A percentile compares a stretch with the other conserved stretches of the same genome.
Evolutionary conservation across 2,888 invertebrate species (phyloP).

Genomic region (Himalopsyche japonica): DNA sequence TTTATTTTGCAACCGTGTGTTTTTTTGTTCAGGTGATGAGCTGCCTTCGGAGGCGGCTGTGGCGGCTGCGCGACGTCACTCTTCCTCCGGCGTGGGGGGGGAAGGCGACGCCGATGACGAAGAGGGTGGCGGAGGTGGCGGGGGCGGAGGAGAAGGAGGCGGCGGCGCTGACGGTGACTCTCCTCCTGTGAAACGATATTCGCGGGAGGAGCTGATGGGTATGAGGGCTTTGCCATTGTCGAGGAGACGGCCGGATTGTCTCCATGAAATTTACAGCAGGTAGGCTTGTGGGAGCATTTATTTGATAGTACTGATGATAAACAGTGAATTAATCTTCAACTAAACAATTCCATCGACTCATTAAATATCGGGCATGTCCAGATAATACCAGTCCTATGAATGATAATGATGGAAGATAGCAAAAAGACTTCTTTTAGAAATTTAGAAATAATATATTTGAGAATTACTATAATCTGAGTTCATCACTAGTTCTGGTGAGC

Average conservation of each 20-base stretch:
- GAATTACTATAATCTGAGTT: too few species aligned
- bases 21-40: slow-evolving; percentile 34
- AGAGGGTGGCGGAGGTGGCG: slow-evolving; percentile 44
- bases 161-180: background rate
- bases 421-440: too few species aligned
- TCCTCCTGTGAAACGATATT: slow-evolving; percentile 58
- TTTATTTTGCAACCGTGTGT: background rate
- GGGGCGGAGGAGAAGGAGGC: slow-evolving; percentile 40
- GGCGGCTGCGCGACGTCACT: slow-evolving; percentile 48
- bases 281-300: background rate
- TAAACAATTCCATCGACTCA: too few species aligned
- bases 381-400: too few species aligned
- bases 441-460: too few species aligned
- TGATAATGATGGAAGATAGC: too few species aligned
- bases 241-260: slow-evolving; percentile 71
- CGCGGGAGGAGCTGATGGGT: slow-evolving; percentile 71
- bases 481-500: too few species aligned
- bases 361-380: too few species aligned
- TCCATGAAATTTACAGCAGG: slow-evolving; percentile 19
- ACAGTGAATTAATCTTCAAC: too few species aligned
- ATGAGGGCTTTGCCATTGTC: slow-evolving; percentile 72
- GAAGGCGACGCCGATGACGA: slow-evolving; percentile 44
- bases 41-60: slow-evolving; percentile 45
- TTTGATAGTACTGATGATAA: too few species aligned
- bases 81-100: slow-evolving; percentile 42